Conservation (phyloP, 2,888 invertebrate genomes). For the Drosophila meridionalis region DNA sequence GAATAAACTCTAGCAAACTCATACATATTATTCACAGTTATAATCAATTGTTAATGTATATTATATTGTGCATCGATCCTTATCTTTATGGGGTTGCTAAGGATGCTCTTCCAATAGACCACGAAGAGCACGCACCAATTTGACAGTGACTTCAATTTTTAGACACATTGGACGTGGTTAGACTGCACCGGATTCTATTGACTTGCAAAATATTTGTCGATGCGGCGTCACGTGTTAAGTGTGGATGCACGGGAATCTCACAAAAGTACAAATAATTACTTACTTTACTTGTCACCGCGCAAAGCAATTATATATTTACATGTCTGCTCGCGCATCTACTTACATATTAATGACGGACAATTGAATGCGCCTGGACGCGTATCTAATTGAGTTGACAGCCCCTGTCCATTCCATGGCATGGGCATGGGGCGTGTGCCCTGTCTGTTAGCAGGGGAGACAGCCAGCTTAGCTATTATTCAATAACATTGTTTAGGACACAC, state of each 20-base stretch:
- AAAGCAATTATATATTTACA: conserved; percentile 66
- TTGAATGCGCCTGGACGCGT: conserved; percentile 18
- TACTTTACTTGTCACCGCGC: conserved; percentile 64
- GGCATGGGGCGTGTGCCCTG: conserved; percentile 38
- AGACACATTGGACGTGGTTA: too few relatives aligned
- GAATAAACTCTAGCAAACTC: too few relatives aligned
- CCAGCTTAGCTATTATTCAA: background rate
- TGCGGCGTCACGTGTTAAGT: conserved; percentile 36
- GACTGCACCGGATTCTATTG: background rate
- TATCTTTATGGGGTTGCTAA: background rate
- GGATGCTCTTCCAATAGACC: background rate
- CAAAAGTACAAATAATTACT: conserved; percentile 54
- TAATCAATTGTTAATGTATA: too few relatives aligned
- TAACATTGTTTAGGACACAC: background rate
- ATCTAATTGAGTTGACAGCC: conserved; percentile 51
- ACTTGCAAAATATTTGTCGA: conserved; percentile 4
- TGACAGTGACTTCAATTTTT: conserved; percentile 26
- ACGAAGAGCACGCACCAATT: background rate
- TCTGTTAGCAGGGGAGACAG: conserved; percentile 7
- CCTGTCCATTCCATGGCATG: conserved; percentile 32
- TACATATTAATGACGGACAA: conserved; percentile 46
- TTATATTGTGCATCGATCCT: too few relatives aligned
- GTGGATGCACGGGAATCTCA: conserved; percentile 42
- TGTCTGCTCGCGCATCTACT: conserved; percentile 23
- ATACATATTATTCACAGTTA: background rate